Percentiles rank a stretch among this genome's conserved stretches.
These are phyloP conservation scores for Gorsachius goisagi DNA, from an alignment of 2,113 vertebrate species.

Conservation along the genomic window DNA sequence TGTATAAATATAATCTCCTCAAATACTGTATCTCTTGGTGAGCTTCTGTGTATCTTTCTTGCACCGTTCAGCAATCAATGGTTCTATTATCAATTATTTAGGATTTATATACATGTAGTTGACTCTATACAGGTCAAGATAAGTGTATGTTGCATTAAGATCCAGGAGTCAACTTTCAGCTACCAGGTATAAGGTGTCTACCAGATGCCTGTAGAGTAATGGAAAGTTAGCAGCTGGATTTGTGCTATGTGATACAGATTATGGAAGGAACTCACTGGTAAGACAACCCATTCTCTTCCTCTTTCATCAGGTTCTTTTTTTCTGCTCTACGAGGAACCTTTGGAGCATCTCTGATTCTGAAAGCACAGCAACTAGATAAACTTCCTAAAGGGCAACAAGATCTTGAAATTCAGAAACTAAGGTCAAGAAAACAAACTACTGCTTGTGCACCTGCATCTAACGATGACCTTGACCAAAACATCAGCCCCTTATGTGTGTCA, in stretches of 20 bases:
- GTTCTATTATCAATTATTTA: not conserved
- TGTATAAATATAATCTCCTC: not conserved
- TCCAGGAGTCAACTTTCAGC: not conserved
- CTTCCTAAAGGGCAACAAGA: conserved; percentile 71
- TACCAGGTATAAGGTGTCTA: not conserved
- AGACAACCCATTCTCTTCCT: not conserved
- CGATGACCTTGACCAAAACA: not conserved
- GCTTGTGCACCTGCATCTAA: not conserved
- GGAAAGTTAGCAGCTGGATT: not conserved
- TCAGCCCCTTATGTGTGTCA: not conserved
- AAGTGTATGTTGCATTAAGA: not conserved
- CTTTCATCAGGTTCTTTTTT: conserved; percentile 80
- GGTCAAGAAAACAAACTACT: conserved; percentile 24
- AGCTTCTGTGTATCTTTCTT: not conserved
- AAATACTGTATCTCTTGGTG: not conserved
- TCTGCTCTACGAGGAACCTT: conserved; percentile 82
- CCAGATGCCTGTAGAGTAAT: not conserved
- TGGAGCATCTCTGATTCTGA: conserved; percentile 71
- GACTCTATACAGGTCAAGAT: not conserved
- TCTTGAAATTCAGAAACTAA: conserved; percentile 80
- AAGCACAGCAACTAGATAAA: conserved; percentile 83
- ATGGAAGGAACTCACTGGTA: not conserved
- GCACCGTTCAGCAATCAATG: not conserved
- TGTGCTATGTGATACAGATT: not conserved
- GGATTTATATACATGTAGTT: not conserved